Conservation (phyloP, 1,140 invertebrate species). For the Galleria mellonella region DNA sequence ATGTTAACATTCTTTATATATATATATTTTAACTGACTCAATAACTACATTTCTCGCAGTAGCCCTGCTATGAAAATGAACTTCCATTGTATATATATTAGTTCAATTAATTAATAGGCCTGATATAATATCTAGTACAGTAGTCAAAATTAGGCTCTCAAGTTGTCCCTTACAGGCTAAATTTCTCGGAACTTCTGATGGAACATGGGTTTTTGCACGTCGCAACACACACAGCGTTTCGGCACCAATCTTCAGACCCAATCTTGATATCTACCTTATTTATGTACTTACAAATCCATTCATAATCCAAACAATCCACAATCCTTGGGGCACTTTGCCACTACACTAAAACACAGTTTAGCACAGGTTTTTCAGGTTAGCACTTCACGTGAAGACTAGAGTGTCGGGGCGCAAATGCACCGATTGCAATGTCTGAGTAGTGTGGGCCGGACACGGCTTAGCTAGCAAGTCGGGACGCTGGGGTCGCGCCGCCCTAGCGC, state of each 20-base stretch:
- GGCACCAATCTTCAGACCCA: constrained; percentile 16
- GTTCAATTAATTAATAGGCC: constrained; percentile 66
- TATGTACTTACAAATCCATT: constrained; percentile 37
- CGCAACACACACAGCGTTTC: constrained; percentile 16
- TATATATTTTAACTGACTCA: constrained; percentile 47
- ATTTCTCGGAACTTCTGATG: constrained; percentile 44
- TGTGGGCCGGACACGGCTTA: constrained; percentile 53
- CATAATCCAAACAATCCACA: constrained; percentile 21
- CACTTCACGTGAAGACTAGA: constrained; percentile 60
- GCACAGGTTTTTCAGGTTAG: constrained; percentile 25
- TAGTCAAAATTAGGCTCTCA: constrained; percentile 63
- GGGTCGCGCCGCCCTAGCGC: constrained; percentile 50
- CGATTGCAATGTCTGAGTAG: constrained; percentile 54
- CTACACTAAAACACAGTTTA: constrained; percentile 17
- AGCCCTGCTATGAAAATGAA: constrained; percentile 17
- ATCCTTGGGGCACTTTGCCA: constrained; percentile 25
- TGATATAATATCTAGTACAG: constrained; percentile 49
- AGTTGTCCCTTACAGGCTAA: constrained; percentile 43
- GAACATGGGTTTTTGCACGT: constrained; percentile 48
- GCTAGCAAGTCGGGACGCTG: constrained; percentile 52
- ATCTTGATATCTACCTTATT: constrained; percentile 10
- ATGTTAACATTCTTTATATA: constrained; percentile 66
- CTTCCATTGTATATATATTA: constrained; percentile 38
- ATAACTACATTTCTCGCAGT: constrained; percentile 38
- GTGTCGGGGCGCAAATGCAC: constrained; percentile 59